phyloP scores from a whole-genome alignment of 30 jellyfish, hydroid and myxozoan species.

The Hydra vulgaris region DNA sequence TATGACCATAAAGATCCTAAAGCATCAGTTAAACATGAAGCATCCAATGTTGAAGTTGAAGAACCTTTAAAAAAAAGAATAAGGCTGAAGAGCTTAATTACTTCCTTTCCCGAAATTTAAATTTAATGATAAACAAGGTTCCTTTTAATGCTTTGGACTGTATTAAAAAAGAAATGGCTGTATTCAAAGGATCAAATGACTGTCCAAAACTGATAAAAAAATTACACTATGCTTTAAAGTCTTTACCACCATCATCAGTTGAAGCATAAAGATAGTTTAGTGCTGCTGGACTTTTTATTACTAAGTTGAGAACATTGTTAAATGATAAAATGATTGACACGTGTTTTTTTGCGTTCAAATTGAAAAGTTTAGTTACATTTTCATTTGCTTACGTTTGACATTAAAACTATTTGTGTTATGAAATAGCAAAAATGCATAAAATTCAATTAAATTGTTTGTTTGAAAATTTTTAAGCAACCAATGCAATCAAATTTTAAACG shows the following conservation, averaged over 20 bases:
- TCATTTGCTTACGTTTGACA: too few species aligned
- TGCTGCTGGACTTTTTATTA: neutral
- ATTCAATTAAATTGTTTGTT: too few species aligned
- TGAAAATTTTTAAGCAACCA: too few species aligned
- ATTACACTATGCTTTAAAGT: neutral
- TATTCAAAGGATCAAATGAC: too few species aligned
- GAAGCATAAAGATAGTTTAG: neutral
- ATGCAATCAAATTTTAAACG: too few species aligned
- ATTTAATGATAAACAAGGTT: neutral
- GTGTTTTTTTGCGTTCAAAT: neutral
- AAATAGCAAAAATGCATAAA: too few species aligned
- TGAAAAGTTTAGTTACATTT: neutral
- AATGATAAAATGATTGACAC: neutral
- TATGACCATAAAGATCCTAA: too few species aligned
- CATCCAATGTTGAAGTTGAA: neutral
- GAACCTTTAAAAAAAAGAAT: neutral
- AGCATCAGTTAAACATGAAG: neutral
- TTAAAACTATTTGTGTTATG: too few species aligned
- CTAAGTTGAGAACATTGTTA: neutral
- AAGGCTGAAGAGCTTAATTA: neutral
- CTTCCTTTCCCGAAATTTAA: neutral
- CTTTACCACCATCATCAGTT: neutral
- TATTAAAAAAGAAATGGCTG: neutral
- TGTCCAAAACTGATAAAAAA: neutral
- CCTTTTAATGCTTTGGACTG: neutral